A percentile compares a stretch with the other conserved stretches of the same genome.
phyloP scores from a whole-genome alignment of 2,797 vertebrate species.

The Peromyscus eremicus region DNA sequence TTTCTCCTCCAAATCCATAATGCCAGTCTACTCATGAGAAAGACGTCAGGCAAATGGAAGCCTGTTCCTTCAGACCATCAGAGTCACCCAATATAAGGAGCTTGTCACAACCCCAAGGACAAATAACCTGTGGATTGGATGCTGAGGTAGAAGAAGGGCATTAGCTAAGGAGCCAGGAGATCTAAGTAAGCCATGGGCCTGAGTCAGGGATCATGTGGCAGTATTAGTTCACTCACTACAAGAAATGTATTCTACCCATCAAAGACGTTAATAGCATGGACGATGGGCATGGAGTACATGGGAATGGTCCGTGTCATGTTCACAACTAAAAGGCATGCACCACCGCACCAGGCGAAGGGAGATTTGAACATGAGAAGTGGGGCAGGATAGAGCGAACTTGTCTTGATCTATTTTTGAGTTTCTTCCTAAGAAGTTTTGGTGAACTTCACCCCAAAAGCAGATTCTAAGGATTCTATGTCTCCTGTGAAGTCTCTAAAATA shows the following conservation, averaged over 20 bases:
- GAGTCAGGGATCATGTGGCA: no score
- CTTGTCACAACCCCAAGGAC: not conserved
- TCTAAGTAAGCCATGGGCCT: not conserved
- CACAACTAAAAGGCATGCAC: not conserved
- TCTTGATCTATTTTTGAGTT: not conserved
- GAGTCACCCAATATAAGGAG: not conserved
- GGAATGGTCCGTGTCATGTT: not conserved
- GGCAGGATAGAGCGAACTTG: not conserved
- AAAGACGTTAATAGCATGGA: not conserved
- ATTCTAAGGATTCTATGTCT: not conserved
- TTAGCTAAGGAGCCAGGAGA: not conserved
- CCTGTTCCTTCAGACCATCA: not conserved
- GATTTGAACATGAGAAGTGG: not conserved
- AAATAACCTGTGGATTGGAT: not conserved
- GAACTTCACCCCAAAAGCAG: slow-evolving; percentile 11
- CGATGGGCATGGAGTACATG: rapidly evolving
- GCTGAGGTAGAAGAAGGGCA: not conserved
- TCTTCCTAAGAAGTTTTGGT: slow-evolving; percentile 12
- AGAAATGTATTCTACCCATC: not conserved
- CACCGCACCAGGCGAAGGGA: not conserved
- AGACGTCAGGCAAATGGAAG: not conserved
- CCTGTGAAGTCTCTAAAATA: not conserved
- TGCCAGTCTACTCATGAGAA: not conserved
- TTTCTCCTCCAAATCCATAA: not conserved
- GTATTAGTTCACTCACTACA: not conserved